Conservation (phyloP, 2,113 vertebrate species). For the Narcine bancroftii region DNA sequence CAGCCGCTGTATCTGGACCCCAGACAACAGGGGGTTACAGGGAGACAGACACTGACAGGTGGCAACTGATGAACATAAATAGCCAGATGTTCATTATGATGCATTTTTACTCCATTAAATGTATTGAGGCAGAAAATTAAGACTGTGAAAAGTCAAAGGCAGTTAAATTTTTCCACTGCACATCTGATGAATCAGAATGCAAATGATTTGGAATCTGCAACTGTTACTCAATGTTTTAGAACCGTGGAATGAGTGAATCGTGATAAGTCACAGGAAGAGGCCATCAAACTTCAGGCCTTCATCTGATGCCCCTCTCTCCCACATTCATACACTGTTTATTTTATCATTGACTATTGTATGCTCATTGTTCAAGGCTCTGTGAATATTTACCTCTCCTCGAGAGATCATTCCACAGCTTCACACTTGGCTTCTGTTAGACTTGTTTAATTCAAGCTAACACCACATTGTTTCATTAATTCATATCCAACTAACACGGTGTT, state of each 20-base stretch:
- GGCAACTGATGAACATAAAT: background rate
- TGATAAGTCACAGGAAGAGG: background rate
- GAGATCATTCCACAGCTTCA: background rate
- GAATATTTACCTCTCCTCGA: background rate
- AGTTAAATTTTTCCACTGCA: background rate
- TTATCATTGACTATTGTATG: background rate
- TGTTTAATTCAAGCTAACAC: background rate
- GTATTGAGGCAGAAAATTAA: background rate
- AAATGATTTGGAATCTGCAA: background rate
- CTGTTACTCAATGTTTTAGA: background rate
- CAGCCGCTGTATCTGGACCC: background rate
- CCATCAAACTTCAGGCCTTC: background rate
- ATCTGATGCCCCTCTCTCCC: background rate
- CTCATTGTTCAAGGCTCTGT: background rate
- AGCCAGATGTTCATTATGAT: background rate
- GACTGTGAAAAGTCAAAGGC: background rate
- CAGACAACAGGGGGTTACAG: background rate
- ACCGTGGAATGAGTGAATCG: background rate
- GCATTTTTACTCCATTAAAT: background rate
- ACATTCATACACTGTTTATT: background rate
- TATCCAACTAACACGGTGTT: no score
- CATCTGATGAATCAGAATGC: background rate
- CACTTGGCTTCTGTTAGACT: background rate
- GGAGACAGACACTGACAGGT: background rate
- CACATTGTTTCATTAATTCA: no score